A percentile compares a stretch with the other conserved stretches of the same genome.
These are phyloP conservation scores for Stegodyphus dumicola DNA, from an alignment of 1,140 invertebrate species.

Conservation along the genomic window DNA sequence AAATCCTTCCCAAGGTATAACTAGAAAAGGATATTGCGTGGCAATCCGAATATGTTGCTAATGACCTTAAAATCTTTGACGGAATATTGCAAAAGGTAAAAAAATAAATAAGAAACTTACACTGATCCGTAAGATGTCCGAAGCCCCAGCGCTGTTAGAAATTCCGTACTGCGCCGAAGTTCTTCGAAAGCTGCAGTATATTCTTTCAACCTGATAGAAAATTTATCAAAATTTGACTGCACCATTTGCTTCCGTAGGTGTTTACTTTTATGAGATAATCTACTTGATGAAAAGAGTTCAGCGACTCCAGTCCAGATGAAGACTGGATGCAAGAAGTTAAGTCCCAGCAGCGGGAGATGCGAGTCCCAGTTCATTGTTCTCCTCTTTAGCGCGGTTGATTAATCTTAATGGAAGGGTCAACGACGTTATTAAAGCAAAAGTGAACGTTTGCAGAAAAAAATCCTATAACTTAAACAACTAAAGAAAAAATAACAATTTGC, in stretches of 20 bases:
- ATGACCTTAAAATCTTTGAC: too few species aligned
- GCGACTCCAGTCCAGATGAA: constrained; percentile 16
- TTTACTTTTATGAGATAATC: constrained; percentile 51
- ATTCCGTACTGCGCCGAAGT: too few species aligned
- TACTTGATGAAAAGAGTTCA: constrained; percentile 43
- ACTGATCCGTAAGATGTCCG: too few species aligned
- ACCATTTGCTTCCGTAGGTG: constrained; percentile 48
- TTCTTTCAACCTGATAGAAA: neutral
- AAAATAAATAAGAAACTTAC: too few species aligned
- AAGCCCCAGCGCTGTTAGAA: too few species aligned
- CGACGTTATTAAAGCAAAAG: constrained; percentile 41
- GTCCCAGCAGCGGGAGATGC: constrained; percentile 11
- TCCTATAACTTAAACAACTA: neutral
- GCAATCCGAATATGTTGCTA: too few species aligned
- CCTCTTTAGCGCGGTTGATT: constrained; percentile 19
- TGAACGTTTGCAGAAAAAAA: neutral
- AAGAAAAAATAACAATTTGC: constrained; percentile 4
- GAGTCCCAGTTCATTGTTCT: constrained; percentile 43
- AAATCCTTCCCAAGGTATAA: too few species aligned
- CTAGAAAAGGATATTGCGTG: too few species aligned
- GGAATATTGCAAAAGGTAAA: too few species aligned
- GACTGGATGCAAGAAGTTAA: constrained; percentile 1
- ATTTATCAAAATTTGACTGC: constrained; percentile 13
- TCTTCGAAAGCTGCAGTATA: neutral
- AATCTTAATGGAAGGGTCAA: constrained; percentile 53